Conservation (phyloP, 2,888 invertebrate genomes). For the Dichetophora obliterata region DNA sequence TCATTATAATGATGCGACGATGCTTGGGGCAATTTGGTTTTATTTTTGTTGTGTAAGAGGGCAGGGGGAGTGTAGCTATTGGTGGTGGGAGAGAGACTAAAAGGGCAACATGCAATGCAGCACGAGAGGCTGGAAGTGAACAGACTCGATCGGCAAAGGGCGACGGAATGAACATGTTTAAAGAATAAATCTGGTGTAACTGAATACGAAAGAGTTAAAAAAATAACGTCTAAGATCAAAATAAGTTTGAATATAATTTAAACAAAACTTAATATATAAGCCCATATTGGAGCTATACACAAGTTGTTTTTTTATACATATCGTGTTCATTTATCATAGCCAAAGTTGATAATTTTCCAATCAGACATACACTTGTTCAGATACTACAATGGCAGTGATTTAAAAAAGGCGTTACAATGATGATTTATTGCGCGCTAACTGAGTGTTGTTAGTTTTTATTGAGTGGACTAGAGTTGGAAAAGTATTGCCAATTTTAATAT, state of each 20-base stretch:
- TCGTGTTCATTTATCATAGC: background rate
- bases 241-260: too few relatives aligned
- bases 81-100: background rate
- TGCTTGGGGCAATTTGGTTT: background rate
- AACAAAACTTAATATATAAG: too few relatives aligned
- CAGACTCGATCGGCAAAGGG: background rate
- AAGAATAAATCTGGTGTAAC: background rate
- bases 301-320: too few relatives aligned
- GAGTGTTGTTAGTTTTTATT: too few relatives aligned
- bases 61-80: background rate
- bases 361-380: background rate
- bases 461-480: too few relatives aligned
- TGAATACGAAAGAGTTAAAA: background rate
- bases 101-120: slow-evolving; percentile 30
- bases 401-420: slow-evolving; percentile 33
- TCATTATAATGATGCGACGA: slow-evolving; percentile 38
- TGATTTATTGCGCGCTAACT: slow-evolving; percentile 25
- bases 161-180: background rate
- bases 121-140: slow-evolving; percentile 20
- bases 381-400: slow-evolving; percentile 29
- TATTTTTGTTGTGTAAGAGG: background rate
- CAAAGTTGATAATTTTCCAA: slow-evolving; percentile 6
- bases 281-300: too few relatives aligned
- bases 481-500: too few relatives aligned
- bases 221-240: too few relatives aligned